These are phyloP conservation scores for Cydia pomonella DNA, from an alignment of 1,140 invertebrate species.

Conservation along the genomic window DNA sequence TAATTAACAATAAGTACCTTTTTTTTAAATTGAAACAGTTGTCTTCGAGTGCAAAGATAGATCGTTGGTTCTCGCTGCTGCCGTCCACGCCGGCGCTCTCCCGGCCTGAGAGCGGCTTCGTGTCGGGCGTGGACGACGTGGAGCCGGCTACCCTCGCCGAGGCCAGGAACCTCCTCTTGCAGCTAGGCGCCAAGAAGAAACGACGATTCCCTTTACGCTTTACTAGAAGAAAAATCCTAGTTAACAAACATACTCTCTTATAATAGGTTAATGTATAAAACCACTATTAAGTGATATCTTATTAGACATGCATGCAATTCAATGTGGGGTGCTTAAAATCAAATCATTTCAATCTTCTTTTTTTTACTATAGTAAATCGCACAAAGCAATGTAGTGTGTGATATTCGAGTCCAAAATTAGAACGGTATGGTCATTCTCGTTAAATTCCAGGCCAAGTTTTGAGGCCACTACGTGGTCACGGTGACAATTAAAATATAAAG, in stretches of 20 bases:
- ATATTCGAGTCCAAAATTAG: neutral
- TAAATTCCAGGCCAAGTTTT: neutral
- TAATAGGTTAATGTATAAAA: constrained; percentile 42
- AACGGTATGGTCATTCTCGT: neutral
- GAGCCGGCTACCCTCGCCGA: constrained; percentile 70
- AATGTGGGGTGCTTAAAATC: too few relatives aligned
- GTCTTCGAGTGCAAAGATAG: constrained; percentile 86
- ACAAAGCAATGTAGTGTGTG: neutral
- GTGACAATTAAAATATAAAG: too few relatives aligned
- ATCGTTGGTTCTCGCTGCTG: constrained; percentile 86
- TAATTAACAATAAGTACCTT: neutral
- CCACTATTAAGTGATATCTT: neutral
- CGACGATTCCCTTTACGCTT: constrained; percentile 83
- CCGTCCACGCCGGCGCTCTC: constrained; percentile 83
- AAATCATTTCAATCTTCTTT: too few relatives aligned
- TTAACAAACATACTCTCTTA: constrained; percentile 70
- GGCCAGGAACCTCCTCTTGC: constrained; percentile 79
- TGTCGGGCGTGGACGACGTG: constrained; percentile 82
- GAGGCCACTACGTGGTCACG: too few relatives aligned
- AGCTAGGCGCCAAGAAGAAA: constrained; percentile 85
- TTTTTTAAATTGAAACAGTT: constrained; percentile 75
- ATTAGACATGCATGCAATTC: neutral
- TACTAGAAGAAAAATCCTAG: constrained; percentile 80
- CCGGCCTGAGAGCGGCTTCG: constrained; percentile 86
- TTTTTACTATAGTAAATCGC: neutral